Percentiles rank a stretch among this genome's conserved stretches.
These are phyloP conservation scores for Danio rerio DNA, from an alignment of 2,113 vertebrate species.

Conservation along the genomic window DNA sequence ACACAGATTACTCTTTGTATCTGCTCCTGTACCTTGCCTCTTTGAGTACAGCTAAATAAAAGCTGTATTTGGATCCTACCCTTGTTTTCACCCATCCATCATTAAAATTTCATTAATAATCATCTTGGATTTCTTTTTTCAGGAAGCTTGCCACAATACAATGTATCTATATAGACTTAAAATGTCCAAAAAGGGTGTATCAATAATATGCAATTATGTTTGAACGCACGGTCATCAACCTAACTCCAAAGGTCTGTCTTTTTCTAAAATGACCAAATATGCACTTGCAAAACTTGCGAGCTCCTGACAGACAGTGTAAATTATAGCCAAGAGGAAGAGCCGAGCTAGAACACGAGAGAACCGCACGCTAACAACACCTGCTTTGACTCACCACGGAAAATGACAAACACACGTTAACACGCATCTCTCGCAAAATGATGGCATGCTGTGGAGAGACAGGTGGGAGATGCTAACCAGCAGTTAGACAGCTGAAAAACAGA, in stretches of 20 bases:
- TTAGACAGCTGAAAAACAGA: slow-evolving; percentile 19
- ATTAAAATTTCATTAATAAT: background rate
- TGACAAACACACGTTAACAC: slow-evolving; percentile 5
- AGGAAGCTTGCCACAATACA: background rate
- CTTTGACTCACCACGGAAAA: background rate
- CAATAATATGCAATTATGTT: too few relatives aligned
- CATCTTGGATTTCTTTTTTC: background rate
- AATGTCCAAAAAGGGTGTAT: too few relatives aligned
- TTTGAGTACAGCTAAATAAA: too few relatives aligned
- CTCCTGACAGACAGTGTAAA: background rate
- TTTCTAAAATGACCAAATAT: background rate
- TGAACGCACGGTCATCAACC: background rate
- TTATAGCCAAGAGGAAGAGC: background rate
- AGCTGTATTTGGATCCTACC: too few relatives aligned
- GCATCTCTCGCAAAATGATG: slow-evolving; percentile 49
- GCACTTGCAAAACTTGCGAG: background rate
- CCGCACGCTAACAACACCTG: slow-evolving; percentile 6
- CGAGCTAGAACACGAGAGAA: background rate
- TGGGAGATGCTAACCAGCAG: background rate
- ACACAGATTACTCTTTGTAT: too few relatives aligned
- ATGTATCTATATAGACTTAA: background rate
- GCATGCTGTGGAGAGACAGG: slow-evolving; percentile 32
- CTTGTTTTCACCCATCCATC: too few relatives aligned
- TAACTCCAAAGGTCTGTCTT: background rate
- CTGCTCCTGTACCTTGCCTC: too few relatives aligned